phyloP scores from a whole-genome alignment of 2,113 vertebrate genomes.

The Neopipo cinnamomea region DNA sequence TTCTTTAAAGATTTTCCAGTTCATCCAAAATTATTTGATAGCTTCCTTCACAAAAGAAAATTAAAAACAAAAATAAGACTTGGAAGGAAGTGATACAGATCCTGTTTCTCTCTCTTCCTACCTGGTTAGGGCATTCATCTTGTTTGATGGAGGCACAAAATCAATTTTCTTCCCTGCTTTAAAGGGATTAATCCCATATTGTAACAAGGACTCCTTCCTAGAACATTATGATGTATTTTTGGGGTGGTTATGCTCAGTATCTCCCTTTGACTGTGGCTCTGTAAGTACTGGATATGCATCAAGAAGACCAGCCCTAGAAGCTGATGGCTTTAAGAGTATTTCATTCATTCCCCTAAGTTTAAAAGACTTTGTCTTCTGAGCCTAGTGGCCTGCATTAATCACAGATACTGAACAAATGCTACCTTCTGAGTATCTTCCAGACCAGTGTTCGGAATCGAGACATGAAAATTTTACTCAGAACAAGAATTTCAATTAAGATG shows the following conservation, averaged over 20 bases:
- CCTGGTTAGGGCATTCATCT: neutral
- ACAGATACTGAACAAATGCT: neutral
- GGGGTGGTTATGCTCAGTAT: neutral
- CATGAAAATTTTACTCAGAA: neutral
- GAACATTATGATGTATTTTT: neutral
- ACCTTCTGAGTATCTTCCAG: neutral
- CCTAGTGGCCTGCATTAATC: neutral
- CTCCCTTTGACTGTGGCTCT: neutral
- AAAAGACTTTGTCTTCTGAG: neutral
- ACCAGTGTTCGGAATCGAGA: neutral
- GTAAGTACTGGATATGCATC: neutral
- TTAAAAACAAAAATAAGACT: neutral
- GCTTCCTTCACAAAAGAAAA: neutral
- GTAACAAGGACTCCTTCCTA: neutral
- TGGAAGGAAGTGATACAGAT: neutral
- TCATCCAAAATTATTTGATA: neutral
- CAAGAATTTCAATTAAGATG: neutral
- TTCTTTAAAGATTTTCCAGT: neutral
- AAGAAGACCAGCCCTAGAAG: neutral
- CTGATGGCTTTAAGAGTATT: neutral
- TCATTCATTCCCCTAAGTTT: neutral
- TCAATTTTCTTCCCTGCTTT: neutral
- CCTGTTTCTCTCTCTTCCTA: neutral
- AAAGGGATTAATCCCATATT: neutral
- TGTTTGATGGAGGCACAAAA: neutral